Evolutionary conservation across 1,140 invertebrate genomes (phyloP), one percentile per base, ranked within the genome.

Genomic region (Lasioglossum albipes): DNA sequence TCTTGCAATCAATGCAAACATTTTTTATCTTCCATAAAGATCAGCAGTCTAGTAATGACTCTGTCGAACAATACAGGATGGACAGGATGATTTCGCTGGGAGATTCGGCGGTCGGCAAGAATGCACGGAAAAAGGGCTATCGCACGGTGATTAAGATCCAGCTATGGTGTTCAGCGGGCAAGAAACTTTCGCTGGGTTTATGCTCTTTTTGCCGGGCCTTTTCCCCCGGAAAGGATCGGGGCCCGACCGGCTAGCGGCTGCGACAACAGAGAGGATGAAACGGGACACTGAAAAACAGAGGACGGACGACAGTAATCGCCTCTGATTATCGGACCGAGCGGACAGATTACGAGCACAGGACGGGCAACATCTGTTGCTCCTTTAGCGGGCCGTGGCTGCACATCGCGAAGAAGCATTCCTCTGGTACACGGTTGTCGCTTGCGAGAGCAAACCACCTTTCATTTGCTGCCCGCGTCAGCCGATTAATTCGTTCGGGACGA

Each of bases 261-360:
- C 70, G 83, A 86, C 81, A 73, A 73, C 72, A 36, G 77, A 75
- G 52, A 79, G 81, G 77, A 82, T 77, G 81, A 74, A 78, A 76
- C 75, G 41, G 54, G 67, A 84, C 54, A 87, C 62, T 87, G 83
- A 85, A 88, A 84, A 88, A 88, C 73, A 75, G 71, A 81, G 82
- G 79, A 87, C 89, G 81, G 62, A 84, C 77, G 86, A 90, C 84
- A 85, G 88, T 90, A 89, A 90, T 90, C 84, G 86, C 42, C 82
- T 80, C 84, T 87, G 89, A 91, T 88, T 83, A 87, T 83, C 84
- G 79, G 86, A 85, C 81, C 84, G 82, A 88, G 72, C 83, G 67
- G 64, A 59, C 42, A 70, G 22, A 27, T 36, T 65, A 49, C 57
- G 20, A 66, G 74, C 16, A 36, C 36, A 42, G n/a, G 31, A 66